A percentile compares a stretch with the other conserved stretches of the same genome.
These are phyloP conservation scores for Drosophila virilis DNA, from an alignment of 1,140 invertebrate species.

Conservation along the genomic window DNA sequence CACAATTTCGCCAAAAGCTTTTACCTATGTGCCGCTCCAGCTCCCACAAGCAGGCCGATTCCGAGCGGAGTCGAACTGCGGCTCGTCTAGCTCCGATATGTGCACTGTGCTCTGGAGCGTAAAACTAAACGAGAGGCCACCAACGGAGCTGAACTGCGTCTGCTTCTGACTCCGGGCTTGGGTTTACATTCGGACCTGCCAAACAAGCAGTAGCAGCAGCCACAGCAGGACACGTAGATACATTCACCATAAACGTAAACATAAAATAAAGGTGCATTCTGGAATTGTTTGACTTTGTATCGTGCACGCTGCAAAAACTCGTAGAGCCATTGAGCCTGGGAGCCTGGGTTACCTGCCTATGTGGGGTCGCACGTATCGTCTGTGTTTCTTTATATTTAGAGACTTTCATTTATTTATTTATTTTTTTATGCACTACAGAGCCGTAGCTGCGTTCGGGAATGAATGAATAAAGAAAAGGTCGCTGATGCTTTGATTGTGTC, in stretches of 20 bases:
- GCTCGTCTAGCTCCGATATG: constrained; percentile 53
- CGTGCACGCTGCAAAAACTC: constrained; percentile 42
- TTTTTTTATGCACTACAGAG: constrained; percentile 56
- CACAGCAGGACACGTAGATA: constrained; percentile 42
- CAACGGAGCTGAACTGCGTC: constrained; percentile 39
- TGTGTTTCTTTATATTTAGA: constrained; percentile 36
- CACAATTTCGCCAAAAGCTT: constrained; percentile 81
- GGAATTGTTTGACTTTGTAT: constrained; percentile 78
- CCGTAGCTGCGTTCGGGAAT: not conserved
- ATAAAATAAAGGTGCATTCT: constrained; percentile 68
- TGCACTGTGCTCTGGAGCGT: constrained; percentile 65
- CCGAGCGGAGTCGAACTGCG: constrained; percentile 3
- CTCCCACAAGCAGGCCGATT: constrained; percentile 30
- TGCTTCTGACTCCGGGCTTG: constrained; percentile 12
- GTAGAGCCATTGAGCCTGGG: constrained; percentile 9
- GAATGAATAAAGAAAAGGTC: not conserved
- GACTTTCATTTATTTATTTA: constrained; percentile 67
- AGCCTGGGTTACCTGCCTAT: not conserved
- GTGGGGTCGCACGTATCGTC: not conserved
- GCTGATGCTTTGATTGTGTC: constrained; percentile 1
- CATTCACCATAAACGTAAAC: constrained; percentile 74
- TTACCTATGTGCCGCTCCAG: constrained; percentile 72
- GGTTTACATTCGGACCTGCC: constrained; percentile 16
- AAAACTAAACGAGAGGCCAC: constrained; percentile 75
- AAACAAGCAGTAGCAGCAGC: not conserved